A percentile compares a stretch with the other conserved stretches of the same genome.
These are phyloP conservation scores for Delichon dasypus DNA, from an alignment of 2,797 vertebrate species.

Conservation along the genomic window DNA sequence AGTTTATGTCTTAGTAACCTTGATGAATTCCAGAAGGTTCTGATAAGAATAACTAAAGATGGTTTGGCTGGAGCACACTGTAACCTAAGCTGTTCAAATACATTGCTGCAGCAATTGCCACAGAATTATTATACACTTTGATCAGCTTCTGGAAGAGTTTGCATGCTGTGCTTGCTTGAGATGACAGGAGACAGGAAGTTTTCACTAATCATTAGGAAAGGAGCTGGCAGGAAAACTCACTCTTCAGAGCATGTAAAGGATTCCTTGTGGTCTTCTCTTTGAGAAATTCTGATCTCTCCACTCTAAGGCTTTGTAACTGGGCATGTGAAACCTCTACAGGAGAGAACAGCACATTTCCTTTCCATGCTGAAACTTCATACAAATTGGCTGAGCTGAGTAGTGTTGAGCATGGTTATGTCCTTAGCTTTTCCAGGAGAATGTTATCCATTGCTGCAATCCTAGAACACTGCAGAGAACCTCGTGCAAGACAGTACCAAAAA, in stretches of 20 bases:
- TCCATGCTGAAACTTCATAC: neutral
- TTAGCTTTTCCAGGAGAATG: neutral
- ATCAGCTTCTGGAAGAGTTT: neutral
- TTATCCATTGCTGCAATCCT: neutral
- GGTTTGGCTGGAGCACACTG: no score
- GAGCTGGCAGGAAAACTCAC: neutral
- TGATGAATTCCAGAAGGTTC: no score
- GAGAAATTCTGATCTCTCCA: neutral
- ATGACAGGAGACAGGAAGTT: neutral
- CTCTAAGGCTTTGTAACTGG: neutral
- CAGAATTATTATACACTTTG: neutral
- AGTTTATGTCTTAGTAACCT: no score
- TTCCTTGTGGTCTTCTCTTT: neutral
- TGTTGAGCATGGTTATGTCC: neutral
- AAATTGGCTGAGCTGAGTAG: neutral
- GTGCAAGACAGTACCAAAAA: neutral
- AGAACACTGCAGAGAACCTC: neutral
- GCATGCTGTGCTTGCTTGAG: neutral
- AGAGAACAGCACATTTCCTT: neutral
- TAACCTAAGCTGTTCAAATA: no score
- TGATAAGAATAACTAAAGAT: no score
- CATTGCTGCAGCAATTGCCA: neutral
- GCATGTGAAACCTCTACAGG: neutral
- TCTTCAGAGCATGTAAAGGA: neutral
- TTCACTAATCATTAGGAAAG: neutral